Evolutionary conservation across 2,797 vertebrate genomes (phyloP), one percentile per base, ranked within the genome.

Genomic region (Hoplostethus mediterraneus): DNA sequence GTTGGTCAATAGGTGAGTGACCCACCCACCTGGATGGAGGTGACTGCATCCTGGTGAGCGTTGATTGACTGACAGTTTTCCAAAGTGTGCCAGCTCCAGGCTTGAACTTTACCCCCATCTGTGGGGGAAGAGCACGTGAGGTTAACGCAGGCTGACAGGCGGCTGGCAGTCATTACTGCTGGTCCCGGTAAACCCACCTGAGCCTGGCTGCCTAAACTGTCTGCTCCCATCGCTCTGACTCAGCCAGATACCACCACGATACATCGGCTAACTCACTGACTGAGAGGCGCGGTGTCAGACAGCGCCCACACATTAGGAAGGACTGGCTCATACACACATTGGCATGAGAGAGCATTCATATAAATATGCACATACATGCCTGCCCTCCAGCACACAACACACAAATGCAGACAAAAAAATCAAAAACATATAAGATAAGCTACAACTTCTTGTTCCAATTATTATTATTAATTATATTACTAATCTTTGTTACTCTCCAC

Each of bases 51-150:
- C 83, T 91, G 89, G 81, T 96, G 95, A 59, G 91, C 92, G 49
- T 93, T 95, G 87, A 94, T 73, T 77, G 95, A 95, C 78, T 94
- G 94, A 88, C 93, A 91, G 92, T 92, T 94, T 40, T 95, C 88
- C 61, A 94, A 93, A 63, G 92, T 92, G 77, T 87, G 81, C 93
- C 95, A 95, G 92, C 91, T 94, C 95, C 95, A 96, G 75, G 90
- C 93, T 68, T 96, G 95, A 87, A 96, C 92, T 85, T 96, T 96
- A 57, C 95, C 95, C 64, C 92, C 95, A 13, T 96, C 95, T 95
- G 90, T 60, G 66, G 75, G 80, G 64, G 89, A 83, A 83, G 65
- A 82, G 80, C 85, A 80, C 63, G 87, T 78, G 88, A 89, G 83
- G 87, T 87, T 91, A 89, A 91, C 71, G 30, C 62, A 51, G 52